phyloP scores from a whole-genome alignment of 2,113 vertebrate genomes.

The Coptodon rendalli region DNA sequence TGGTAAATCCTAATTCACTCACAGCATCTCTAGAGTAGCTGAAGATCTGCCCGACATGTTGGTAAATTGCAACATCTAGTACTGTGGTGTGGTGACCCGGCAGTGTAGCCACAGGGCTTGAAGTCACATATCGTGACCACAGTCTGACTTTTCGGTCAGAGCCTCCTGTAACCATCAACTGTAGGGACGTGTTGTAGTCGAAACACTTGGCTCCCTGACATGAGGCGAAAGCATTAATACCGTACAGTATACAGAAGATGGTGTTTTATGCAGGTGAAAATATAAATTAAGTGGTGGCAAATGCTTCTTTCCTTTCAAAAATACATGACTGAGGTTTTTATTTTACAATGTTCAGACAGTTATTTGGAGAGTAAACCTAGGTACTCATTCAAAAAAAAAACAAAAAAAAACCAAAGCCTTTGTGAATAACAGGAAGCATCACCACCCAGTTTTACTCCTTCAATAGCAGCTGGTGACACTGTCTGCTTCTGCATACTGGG shows the following conservation, averaged over 20 bases:
- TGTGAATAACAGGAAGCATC: constrained; percentile 28
- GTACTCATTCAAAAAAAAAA: not conserved
- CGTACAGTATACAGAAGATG: not conserved
- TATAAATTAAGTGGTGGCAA: not conserved
- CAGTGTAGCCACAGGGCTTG: constrained; percentile 31
- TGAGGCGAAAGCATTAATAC: not conserved
- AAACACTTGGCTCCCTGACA: constrained; percentile 55
- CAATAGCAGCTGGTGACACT: not conserved
- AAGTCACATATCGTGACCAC: constrained; percentile 44
- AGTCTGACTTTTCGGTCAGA: constrained; percentile 15
- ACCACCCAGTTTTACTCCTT: constrained; percentile 29
- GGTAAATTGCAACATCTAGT: constrained; percentile 35
- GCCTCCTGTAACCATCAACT: constrained; percentile 39
- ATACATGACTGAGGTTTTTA: not conserved
- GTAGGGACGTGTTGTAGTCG: constrained; percentile 41
- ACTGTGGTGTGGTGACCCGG: constrained; percentile 26
- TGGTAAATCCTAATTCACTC: not conserved
- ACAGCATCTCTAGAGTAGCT: constrained; percentile 58
- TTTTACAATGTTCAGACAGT: constrained; percentile 28
- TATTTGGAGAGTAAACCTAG: constrained; percentile 22
- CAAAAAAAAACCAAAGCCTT: not conserved
- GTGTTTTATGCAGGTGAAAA: not conserved
- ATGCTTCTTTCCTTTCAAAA: not conserved
- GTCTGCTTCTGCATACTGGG: not conserved
- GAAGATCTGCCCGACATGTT: constrained; percentile 34